These are phyloP conservation scores for Pantherophis alleghaniensis DNA, from an alignment of 2,797 vertebrate species.

Conservation along the genomic window DNA sequence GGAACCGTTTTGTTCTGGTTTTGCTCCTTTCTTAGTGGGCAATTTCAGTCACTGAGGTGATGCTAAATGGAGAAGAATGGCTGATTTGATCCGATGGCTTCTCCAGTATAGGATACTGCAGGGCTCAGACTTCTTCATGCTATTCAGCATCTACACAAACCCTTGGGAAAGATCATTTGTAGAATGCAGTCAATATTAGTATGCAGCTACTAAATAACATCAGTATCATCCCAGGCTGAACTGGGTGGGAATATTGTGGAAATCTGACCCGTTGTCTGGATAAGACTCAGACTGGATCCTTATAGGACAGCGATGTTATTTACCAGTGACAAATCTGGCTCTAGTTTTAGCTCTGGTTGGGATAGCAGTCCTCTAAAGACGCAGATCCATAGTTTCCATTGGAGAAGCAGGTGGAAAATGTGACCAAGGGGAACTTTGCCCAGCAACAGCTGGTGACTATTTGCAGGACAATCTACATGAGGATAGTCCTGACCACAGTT, in stretches of 20 bases:
- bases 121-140: neutral
- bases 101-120: neutral
- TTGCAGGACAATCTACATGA: neutral
- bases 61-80: neutral
- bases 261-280: neutral
- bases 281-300: neutral
- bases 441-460: neutral
- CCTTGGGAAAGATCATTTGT: neutral
- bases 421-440: neutral
- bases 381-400: neutral
- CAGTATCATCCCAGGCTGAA: neutral
- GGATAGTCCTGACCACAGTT: neutral
- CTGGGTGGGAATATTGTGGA: neutral
- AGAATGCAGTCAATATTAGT: neutral
- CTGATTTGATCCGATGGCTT: neutral
- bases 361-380: neutral
- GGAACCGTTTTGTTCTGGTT: neutral
- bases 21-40: neutral
- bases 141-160: neutral
- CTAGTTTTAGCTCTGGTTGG: neutral
- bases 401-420: neutral
- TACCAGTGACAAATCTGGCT: neutral
- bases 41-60: neutral
- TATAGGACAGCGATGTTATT: neutral
- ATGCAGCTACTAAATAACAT: neutral